Evolutionary conservation across 2,888 invertebrate genomes (phyloP), one percentile per base, ranked within the genome.

Genomic region (Eretmocerus hayati): DNA sequence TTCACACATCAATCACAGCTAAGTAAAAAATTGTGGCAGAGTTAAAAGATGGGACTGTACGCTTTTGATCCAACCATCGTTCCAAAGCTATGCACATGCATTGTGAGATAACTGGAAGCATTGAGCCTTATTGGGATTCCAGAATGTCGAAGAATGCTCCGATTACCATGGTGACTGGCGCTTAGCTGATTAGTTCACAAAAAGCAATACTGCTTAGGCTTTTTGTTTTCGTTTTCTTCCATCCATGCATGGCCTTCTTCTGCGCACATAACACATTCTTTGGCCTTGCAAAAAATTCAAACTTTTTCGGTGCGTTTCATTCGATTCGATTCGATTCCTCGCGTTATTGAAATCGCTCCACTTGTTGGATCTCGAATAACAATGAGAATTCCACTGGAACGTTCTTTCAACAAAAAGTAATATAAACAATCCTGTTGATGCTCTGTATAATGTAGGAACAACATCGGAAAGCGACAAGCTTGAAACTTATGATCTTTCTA

Each of bases 131-230:
- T 50, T 50, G 46, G 46, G 42, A 50, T 50, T 50, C 42, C 39
- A 46, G n/a, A 42, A 38, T 30, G 31, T 19, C 19, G 35, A 40
- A 40, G 48, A 52, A 52, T 52, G 45, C 48, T 36, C 52, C 32
- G 48, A 52, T 49, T 46, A 43, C 48, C 48, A 32, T 35, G 52
- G 39, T 40, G 52, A 50, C 49, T 50, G 53, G 53, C 53, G 53
- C 53, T 53, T 53, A 21, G 35, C 49, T 45, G 49, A 53, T 49
- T 53, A 49, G 49, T 23, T 41, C 22, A 33, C 42, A 52, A 52
- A 52, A 52, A 48, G 23, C 19, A n/a, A n/a, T n/a, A n/a, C n/a
- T n/a, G n/a, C n/a, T n/a, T n/a, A n/a, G n/a, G n/a, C n/a, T n/a
- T n/a, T n/a, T n/a, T n/a, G n/a, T n/a, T n/a, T n/a, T n/a, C n/a